Conservation (phyloP, 2,888 invertebrate species). For the Euclidia mi region DNA sequence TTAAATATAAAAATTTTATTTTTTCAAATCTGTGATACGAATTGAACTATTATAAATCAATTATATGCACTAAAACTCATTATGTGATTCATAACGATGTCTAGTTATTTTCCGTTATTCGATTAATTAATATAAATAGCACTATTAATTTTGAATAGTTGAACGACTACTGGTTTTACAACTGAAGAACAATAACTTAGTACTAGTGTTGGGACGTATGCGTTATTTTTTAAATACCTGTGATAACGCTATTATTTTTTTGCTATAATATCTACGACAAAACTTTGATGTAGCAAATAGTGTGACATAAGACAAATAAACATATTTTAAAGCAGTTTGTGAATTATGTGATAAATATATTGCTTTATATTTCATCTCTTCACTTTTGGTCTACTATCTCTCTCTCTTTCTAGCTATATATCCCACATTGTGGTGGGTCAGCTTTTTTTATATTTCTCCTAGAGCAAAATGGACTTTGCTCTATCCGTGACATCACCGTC, state of each 20-base stretch:
- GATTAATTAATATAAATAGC: slow-evolving; percentile 36
- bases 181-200: slow-evolving; percentile 33
- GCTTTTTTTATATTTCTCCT: too few relatives aligned
- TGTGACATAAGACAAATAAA: slow-evolving; percentile 15
- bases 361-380: too few relatives aligned
- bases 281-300: slow-evolving; percentile 15
- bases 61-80: slow-evolving; percentile 55
- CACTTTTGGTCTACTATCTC: too few relatives aligned
- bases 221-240: slow-evolving; percentile 13
- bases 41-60: slow-evolving; percentile 43
- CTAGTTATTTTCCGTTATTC: slow-evolving; percentile 63
- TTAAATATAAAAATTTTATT: too few relatives aligned
- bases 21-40: too few relatives aligned
- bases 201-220: slow-evolving; percentile 41
- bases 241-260: slow-evolving; percentile 9
- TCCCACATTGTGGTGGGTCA: too few relatives aligned
- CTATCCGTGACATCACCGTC: too few relatives aligned
- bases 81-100: slow-evolving; percentile 54
- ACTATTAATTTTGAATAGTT: slow-evolving; percentile 47
- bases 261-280: slow-evolving; percentile 13
- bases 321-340: too few relatives aligned
- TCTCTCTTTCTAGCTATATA: too few relatives aligned
- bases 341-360: too few relatives aligned
- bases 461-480: too few relatives aligned
- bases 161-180: slow-evolving; percentile 26